phyloP scores from a whole-genome alignment of 1,140 invertebrate genomes.

The Hycleus cichorii region DNA sequence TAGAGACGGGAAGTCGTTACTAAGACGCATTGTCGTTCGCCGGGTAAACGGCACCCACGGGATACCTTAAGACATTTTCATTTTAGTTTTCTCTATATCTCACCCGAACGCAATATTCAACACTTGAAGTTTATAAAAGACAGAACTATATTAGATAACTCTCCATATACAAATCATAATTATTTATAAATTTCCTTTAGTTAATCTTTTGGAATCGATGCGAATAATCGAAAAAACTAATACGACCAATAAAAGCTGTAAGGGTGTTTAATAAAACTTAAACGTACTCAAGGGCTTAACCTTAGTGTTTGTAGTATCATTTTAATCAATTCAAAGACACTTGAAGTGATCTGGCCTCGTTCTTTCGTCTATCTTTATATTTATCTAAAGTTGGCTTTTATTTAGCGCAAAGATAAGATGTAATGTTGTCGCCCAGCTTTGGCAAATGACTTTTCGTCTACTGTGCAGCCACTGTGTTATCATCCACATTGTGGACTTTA shows the following conservation, averaged over 20 bases:
- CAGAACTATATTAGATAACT: constrained; percentile 5
- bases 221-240: background rate
- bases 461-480: constrained; percentile 17
- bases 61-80: constrained; percentile 37
- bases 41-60: constrained; percentile 30
- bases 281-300: constrained; percentile 30
- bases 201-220: background rate
- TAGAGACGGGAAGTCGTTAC: constrained; percentile 37
- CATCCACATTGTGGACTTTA: constrained; percentile 24
- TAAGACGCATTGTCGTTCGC: constrained; percentile 38
- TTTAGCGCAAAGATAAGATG: constrained; percentile 33
- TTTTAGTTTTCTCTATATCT: constrained; percentile 36
- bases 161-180: too few relatives aligned
- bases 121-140: constrained; percentile 17
- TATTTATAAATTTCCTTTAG: background rate
- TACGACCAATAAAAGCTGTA: too few relatives aligned
- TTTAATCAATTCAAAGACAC: constrained; percentile 39
- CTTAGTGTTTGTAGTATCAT: constrained; percentile 31
- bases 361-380: constrained; percentile 33
- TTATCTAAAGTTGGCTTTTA: constrained; percentile 37
- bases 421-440: constrained; percentile 23
- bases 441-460: constrained; percentile 25
- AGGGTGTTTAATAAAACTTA: constrained; percentile 27
- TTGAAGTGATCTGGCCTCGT: constrained; percentile 29
- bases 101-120: constrained; percentile 22